phyloP scores from a whole-genome alignment of 2,797 vertebrate species.

The Micrastur ruficollis region DNA sequence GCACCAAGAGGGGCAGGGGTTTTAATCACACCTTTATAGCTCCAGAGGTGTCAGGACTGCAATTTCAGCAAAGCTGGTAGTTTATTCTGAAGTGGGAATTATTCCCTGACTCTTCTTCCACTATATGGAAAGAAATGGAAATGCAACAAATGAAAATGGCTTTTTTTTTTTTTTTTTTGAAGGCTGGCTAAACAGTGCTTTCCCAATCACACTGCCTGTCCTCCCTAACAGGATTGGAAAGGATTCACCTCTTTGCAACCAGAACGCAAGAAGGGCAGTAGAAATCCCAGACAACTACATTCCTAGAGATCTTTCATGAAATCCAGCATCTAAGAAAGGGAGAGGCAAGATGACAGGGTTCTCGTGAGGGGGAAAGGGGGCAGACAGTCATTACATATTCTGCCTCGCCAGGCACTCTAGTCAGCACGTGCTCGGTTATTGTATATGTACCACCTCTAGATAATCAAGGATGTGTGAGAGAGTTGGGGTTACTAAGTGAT shows the following conservation, averaged over 20 bases:
- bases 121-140: not conserved
- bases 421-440: not conserved
- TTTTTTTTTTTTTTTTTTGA: not conserved
- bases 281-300: not conserved
- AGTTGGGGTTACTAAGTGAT: accelerated
- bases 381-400: too few relatives aligned
- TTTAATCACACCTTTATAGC: not conserved
- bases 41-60: not conserved
- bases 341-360: not conserved
- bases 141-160: not conserved
- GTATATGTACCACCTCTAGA: accelerated
- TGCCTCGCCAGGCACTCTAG: not conserved
- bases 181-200: not conserved
- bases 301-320: not conserved
- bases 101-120: not conserved
- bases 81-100: not conserved
- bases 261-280: not conserved
- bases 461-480: not conserved
- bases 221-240: not conserved
- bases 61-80: not conserved
- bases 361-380: not conserved
- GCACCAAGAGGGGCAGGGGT: accelerated
- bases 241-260: not conserved
- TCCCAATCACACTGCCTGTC: not conserved
- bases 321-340: not conserved